phyloP scores from a whole-genome alignment of 2,797 vertebrate species.

The Eremophila alpestris region DNA sequence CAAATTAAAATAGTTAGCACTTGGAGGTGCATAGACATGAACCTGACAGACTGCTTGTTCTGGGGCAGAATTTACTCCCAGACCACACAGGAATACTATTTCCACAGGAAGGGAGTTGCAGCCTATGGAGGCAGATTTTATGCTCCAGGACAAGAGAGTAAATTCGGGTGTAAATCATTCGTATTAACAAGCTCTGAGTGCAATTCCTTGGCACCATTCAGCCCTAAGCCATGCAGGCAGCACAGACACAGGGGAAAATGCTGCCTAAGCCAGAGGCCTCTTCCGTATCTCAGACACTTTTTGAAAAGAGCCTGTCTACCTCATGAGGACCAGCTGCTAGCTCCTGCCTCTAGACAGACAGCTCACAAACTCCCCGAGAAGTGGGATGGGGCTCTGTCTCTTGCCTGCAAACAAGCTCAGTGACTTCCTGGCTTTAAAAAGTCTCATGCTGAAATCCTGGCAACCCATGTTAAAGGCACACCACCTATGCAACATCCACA shows the following conservation, averaged over 20 bases:
- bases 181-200: constrained; percentile 10
- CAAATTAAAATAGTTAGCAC: not conserved
- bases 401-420: not conserved
- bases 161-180: constrained; percentile 46
- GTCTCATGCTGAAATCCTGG: not conserved
- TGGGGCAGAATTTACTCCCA: not conserved
- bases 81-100: not conserved
- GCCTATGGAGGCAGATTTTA: not conserved
- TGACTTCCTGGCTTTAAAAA: not conserved
- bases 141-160: constrained; percentile 4
- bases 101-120: not conserved
- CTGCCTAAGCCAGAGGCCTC: constrained; percentile 2
- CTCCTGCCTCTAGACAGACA: not conserved
- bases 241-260: not conserved
- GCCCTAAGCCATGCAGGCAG: constrained; percentile 1
- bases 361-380: not conserved
- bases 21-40: not conserved
- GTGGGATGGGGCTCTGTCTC: not conserved
- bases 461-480: not conserved
- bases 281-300: not conserved
- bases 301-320: not conserved
- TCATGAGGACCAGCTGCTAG: not conserved
- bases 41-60: not conserved
- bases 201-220: not conserved
- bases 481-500: not conserved